phyloP scores from a whole-genome alignment of 2,797 vertebrate species.

The Carduelis carduelis region DNA sequence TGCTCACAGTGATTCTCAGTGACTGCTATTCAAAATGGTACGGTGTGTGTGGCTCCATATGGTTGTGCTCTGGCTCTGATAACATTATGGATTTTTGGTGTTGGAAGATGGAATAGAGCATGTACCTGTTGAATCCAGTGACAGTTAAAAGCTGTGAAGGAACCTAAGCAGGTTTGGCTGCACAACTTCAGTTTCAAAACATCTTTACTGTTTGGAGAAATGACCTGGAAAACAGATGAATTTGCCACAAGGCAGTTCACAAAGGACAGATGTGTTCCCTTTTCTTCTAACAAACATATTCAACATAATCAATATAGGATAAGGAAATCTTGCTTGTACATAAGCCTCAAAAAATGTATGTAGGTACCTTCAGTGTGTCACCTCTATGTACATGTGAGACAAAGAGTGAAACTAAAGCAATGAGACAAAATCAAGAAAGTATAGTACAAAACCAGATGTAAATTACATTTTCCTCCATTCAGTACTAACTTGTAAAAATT shows the following conservation, averaged over 20 bases:
- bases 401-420: not conserved
- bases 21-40: not conserved
- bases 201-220: not conserved
- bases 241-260: not conserved
- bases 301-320: not conserved
- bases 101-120: not conserved
- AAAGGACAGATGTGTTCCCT: not conserved
- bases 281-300: not conserved
- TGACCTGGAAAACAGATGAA: not conserved
- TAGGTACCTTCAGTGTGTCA: not conserved
- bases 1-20: not conserved
- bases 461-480: not conserved
- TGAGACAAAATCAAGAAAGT: not conserved
- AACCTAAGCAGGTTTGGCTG: not conserved
- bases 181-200: not conserved
- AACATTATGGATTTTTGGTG: fast-evolving
- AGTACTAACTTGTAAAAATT: not conserved
- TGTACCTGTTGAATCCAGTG: not conserved
- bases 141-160: not conserved
- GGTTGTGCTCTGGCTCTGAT: not conserved
- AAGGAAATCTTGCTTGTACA: not conserved
- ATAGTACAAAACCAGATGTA: not conserved
- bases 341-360: not conserved
- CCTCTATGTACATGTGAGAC: not conserved
- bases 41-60: not conserved